These are phyloP conservation scores for Eclectus roratus DNA, from an alignment of 2,113 vertebrate genomes.

Conservation along the genomic window DNA sequence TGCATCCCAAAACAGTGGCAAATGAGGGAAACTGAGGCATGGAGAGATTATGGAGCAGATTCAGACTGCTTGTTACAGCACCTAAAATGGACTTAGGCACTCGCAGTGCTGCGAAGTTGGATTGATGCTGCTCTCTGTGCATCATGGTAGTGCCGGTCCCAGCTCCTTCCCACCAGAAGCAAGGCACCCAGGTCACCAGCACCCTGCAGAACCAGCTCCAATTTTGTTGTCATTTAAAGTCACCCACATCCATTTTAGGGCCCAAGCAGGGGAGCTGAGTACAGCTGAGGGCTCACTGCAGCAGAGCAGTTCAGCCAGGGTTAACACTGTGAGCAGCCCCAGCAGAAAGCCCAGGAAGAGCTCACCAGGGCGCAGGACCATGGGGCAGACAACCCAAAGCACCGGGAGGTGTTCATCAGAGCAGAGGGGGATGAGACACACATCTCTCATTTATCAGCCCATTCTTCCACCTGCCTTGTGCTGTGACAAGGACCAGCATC, in stretches of 20 bases:
- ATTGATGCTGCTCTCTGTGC: not conserved
- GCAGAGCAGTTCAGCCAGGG: rapidly evolving
- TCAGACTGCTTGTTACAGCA: not conserved
- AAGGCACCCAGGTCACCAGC: not conserved
- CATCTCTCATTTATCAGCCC: rapidly evolving
- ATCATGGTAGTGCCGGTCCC: rapidly evolving
- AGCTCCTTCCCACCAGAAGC: not conserved
- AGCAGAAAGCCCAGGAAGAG: not conserved
- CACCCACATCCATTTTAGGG: rapidly evolving
- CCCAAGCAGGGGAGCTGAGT: not conserved
- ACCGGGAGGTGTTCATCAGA: not conserved
- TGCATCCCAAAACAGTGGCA: not conserved
- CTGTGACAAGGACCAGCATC: not conserved
- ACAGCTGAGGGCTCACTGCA: not conserved
- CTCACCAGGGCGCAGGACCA: rapidly evolving
- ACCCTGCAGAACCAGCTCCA: not conserved
- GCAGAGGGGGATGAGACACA: rapidly evolving
- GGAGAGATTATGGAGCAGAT: not conserved
- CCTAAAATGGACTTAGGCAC: not conserved
- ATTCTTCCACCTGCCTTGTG: rapidly evolving
- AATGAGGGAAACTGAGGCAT: not conserved
- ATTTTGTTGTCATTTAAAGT: not conserved
- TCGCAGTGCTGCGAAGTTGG: rapidly evolving
- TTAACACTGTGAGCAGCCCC: not conserved
- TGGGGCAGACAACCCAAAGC: not conserved